These are phyloP conservation scores for Baronia brevicornis DNA, from an alignment of 2,888 invertebrate genomes.

Conservation along the genomic window DNA sequence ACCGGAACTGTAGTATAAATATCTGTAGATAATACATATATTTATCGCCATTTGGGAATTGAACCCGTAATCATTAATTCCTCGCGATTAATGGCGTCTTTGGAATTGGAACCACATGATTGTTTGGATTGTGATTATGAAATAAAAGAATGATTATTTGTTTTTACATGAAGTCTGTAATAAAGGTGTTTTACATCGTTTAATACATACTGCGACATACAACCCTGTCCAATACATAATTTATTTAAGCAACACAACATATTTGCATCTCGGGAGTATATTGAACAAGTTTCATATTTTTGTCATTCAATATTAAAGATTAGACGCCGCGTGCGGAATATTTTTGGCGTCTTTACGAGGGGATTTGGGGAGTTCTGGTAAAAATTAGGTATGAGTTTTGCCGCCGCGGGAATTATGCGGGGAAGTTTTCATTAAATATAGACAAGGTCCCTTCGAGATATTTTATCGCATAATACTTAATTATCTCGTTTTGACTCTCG, in stretches of 20 bases:
- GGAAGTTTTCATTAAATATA: constrained; percentile 40
- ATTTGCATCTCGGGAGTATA: constrained; percentile 56
- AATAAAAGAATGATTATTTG: not conserved
- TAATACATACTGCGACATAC: constrained; percentile 15
- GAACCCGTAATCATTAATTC: too few relatives aligned
- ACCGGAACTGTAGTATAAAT: too few relatives aligned
- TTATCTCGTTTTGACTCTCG: constrained; percentile 12
- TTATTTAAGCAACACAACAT: constrained; percentile 42
- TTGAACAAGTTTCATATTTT: constrained; percentile 62
- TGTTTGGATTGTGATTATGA: too few relatives aligned
- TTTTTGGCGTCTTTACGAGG: constrained; percentile 29
- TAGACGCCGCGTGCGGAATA: constrained; percentile 32
- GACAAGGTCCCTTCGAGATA: constrained; percentile 21
- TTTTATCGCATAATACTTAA: constrained; percentile 16
- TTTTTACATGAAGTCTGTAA: constrained; percentile 1
- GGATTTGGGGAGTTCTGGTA: constrained; percentile 23
- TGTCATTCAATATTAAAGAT: constrained; percentile 60
- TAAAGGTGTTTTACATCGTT: too few relatives aligned
- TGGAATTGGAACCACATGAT: too few relatives aligned
- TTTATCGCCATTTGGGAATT: too few relatives aligned
- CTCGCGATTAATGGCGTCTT: too few relatives aligned
- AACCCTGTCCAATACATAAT: constrained; percentile 47
- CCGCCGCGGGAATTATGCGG: constrained; percentile 26
- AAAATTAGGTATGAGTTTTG: constrained; percentile 35
- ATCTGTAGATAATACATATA: too few relatives aligned